Evolutionary conservation across 2,888 invertebrate genomes (phyloP).

Genomic region (Pocota personata): DNA sequence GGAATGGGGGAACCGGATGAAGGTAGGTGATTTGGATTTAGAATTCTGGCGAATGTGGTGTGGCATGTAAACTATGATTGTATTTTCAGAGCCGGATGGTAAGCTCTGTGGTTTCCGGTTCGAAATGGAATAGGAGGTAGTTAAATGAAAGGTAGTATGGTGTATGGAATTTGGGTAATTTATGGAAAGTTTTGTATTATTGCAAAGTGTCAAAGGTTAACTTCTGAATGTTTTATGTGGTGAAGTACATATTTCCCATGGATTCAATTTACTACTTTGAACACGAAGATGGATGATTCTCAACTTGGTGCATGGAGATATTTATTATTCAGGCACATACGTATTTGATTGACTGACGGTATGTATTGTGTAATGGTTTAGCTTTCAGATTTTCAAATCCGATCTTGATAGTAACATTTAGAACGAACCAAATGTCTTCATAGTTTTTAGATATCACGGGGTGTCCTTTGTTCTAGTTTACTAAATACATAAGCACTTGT

Average conservation of each 20-base stretch:
- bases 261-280: background rate
- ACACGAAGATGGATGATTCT: background rate
- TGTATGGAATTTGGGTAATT: conserved; percentile 25
- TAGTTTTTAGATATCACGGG: too few relatives aligned
- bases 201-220: conserved; percentile 31
- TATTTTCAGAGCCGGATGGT: background rate
- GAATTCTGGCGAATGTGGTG: conserved; percentile 28
- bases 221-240: background rate
- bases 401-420: too few relatives aligned
- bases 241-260: background rate
- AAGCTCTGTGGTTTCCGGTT: background rate
- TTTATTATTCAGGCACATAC: background rate
- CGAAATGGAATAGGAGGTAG: background rate
- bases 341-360: background rate
- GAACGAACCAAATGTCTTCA: too few relatives aligned
- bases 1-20: background rate
- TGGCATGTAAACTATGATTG: conserved; percentile 17
- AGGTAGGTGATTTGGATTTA: conserved; percentile 50
- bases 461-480: too few relatives aligned
- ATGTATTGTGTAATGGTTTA: background rate
- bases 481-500: too few relatives aligned
- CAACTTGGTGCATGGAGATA: background rate
- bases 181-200: conserved; percentile 32
- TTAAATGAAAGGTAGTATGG: conserved; percentile 19
- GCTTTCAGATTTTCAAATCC: too few relatives aligned